Evolutionary conservation across 64 coral and sea anemone species (phyloP), one percentile per base, ranked within the genome.

Genomic region (Astreopora myriophthalma): DNA sequence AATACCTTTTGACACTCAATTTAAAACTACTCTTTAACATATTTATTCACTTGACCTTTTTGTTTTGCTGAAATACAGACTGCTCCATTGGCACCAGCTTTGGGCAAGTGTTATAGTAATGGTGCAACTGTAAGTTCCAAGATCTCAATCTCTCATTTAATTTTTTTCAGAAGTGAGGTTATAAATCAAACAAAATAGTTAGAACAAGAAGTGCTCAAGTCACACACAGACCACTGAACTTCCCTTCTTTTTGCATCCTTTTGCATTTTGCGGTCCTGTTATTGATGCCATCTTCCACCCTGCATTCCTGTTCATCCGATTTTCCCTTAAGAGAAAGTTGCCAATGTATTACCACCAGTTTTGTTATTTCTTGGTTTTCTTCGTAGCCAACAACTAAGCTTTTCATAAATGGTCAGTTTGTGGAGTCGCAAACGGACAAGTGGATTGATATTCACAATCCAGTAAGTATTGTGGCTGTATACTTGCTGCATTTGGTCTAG

Each of bases 371-470:
- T 46, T 65, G n/a, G 34, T 11, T 69, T 20, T 80, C 31, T 25
- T 27, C 22, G 67, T 30, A 93, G 91, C 44, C 97, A 71, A 96
- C 87, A 76, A 99, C 97, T 27, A 99, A 99, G 62, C 80, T 99
- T 37, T 96, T 99, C 72, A 99, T 99, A 48, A 87, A 99, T 93
- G 97, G 97, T 17, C 74, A 99, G 63, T 96, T 99, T 71, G 40
- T 96, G 8, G 97, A 99, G 25, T 99, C 97, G 7, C 52, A 80
- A 20, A 93, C 87, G 36, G 90, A 92, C 11, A 93, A 87, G 40
- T 99, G 97, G 97, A 73, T 95, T 17, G 93, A 95, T 19, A 65
- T 99, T 40, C 94, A 99, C n/a, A 96, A 99, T 27, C 97, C 97
- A 57, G 97, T 99, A 88, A 93, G 97, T 95, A 39, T 1, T 10